Percentiles rank a stretch among this genome's conserved stretches.
These are phyloP conservation scores for Cynopterus brachyotis DNA, from an alignment of 2,113 vertebrate genomes.

Conservation along the genomic window DNA sequence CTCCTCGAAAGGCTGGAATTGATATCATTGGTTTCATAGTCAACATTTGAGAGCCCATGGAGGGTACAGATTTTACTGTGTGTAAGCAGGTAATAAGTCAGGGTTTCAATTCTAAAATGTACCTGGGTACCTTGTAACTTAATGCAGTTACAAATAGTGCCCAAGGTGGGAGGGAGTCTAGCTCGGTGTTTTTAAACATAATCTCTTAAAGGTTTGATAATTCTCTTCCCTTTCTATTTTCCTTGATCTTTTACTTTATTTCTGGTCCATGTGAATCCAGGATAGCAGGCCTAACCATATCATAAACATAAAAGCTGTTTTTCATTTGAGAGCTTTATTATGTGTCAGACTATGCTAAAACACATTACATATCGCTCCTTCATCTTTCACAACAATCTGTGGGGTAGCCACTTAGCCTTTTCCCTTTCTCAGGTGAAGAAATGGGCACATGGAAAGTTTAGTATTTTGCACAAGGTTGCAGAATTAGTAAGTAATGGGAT, in stretches of 20 bases:
- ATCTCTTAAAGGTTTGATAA: not conserved
- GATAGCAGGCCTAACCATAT: not conserved
- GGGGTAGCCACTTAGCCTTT: not conserved
- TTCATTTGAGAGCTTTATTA: not conserved
- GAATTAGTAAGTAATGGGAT: not conserved
- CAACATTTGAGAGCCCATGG: not conserved
- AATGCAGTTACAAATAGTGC: not conserved
- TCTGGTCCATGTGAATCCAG: not conserved
- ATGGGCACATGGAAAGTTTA: not conserved
- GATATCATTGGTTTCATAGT: conserved; percentile 5
- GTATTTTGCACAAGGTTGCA: not conserved
- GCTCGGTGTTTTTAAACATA: not conserved
- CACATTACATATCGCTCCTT: too few relatives aligned
- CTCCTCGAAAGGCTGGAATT: not conserved
- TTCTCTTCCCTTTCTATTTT: not conserved
- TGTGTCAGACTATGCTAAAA: not conserved
- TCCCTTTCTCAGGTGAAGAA: not conserved
- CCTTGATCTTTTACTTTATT: not conserved
- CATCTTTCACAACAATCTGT: not conserved
- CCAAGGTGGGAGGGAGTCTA: not conserved
- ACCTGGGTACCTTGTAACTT: not conserved
- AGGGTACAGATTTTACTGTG: not conserved
- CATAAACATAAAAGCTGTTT: not conserved
- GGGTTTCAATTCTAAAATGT: conserved; percentile 14
- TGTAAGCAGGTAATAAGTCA: conserved; percentile 37